These are phyloP conservation scores for Conomelus anceps DNA, from an alignment of 2,888 invertebrate species.

Conservation along the genomic window DNA sequence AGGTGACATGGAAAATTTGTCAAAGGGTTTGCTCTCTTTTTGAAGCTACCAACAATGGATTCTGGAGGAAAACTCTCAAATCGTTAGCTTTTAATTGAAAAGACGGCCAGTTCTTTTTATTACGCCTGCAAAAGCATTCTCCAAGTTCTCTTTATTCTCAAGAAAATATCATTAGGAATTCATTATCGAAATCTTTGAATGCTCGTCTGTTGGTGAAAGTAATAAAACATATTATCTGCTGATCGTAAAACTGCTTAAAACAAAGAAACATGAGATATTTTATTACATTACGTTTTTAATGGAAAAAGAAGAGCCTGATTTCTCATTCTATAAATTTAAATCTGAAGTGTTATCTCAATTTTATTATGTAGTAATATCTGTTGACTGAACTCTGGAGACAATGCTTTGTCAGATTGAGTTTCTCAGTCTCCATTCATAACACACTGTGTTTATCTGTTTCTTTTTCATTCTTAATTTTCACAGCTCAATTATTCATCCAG, in stretches of 20 bases:
- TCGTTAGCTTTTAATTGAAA: neutral
- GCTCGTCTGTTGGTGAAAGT: neutral
- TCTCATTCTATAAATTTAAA: neutral
- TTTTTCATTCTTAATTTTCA: no score
- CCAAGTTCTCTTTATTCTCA: neutral
- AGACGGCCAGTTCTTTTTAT: neutral
- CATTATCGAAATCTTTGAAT: neutral
- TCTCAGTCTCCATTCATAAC: no score
- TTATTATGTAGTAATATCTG: neutral
- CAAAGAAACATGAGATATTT: neutral
- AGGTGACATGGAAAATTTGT: neutral
- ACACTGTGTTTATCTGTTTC: no score
- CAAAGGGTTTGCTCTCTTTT: neutral
- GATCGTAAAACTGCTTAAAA: neutral
- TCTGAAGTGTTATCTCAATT: neutral
- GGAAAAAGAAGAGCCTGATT: neutral
- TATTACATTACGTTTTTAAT: neutral
- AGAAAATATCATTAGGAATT: neutral
- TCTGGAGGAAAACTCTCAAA: neutral
- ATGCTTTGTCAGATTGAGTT: no score
- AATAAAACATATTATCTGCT: neutral
- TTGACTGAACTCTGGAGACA: neutral
- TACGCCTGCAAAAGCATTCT: neutral
- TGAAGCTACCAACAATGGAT: neutral
- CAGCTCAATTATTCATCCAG: no score